Percentiles rank a stretch among this genome's conserved stretches.
Conservation (phyloP, 1,140 invertebrate species). For the Oryctes rhinoceros region DNA sequence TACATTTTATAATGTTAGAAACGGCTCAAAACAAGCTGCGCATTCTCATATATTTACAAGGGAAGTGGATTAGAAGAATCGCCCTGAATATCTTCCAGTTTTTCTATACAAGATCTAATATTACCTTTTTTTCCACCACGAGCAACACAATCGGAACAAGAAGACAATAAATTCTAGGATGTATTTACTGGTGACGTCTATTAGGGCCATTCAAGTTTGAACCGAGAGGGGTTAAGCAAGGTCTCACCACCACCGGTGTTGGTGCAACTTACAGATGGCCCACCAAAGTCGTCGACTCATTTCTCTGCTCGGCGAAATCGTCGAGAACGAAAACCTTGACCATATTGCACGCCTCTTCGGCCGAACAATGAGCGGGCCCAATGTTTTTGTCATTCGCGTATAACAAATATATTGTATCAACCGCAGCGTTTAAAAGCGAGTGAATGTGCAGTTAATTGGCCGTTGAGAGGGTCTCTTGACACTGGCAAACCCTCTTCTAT, state of each 20-base stretch:
- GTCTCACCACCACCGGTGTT: constrained; percentile 1
- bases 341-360: constrained; percentile 25
- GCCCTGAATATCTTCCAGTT: neutral
- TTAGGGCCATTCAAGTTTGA: constrained; percentile 2
- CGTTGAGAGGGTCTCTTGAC: constrained; percentile 28
- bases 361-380: neutral
- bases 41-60: neutral
- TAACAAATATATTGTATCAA: constrained; percentile 35
- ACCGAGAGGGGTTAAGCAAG: constrained; percentile 2
- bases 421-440: neutral
- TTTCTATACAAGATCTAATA: neutral
- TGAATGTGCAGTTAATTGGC: constrained; percentile 38
- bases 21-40: neutral
- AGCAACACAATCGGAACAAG: neutral
- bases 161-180: constrained; percentile 13
- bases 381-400: constrained; percentile 25
- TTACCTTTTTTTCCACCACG: neutral
- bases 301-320: neutral
- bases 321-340: neutral
- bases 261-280: neutral
- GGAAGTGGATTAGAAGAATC: neutral
- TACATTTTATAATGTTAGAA: neutral
- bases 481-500: constrained; percentile 20
- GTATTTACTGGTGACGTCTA: constrained; percentile 10
- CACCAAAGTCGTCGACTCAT: neutral